Conservation (phyloP, 2,797 vertebrate species). For the Trematomus bernacchii region DNA sequence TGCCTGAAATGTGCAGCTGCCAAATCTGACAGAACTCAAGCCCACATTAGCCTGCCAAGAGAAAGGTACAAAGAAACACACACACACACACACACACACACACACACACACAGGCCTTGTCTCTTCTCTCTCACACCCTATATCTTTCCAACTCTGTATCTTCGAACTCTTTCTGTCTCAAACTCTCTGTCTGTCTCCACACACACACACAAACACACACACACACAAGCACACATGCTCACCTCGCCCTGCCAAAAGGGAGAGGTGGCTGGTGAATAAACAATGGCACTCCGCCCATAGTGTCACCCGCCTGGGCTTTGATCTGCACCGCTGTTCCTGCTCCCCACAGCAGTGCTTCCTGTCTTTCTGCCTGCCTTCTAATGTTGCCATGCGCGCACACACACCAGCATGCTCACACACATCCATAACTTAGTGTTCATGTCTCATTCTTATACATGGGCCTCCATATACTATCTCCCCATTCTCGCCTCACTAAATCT, state of each 20-base stretch:
- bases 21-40: slow-evolving; percentile 79
- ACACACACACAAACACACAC: slow-evolving; percentile 60
- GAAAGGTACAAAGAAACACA: slow-evolving; percentile 70
- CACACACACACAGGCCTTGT: slow-evolving; percentile 51
- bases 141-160: slow-evolving; percentile 69
- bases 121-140: slow-evolving; percentile 47
- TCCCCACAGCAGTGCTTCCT: slow-evolving; percentile 80
- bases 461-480: slow-evolving; percentile 46
- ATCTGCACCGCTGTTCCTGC: slow-evolving; percentile 80
- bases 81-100: slow-evolving; percentile 29
- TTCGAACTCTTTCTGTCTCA: slow-evolving; percentile 67
- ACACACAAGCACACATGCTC: slow-evolving; percentile 73
- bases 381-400: slow-evolving; percentile 35
- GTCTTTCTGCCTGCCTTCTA: slow-evolving; percentile 76
- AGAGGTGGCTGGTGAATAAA: slow-evolving; percentile 85
- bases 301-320: slow-evolving; percentile 84
- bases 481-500: slow-evolving; percentile 60
- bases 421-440: slow-evolving; percentile 55
- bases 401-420: slow-evolving; percentile 23
- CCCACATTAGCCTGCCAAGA: slow-evolving; percentile 80
- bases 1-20: slow-evolving; percentile 75
- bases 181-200: slow-evolving; percentile 64
- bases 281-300: slow-evolving; percentile 84
- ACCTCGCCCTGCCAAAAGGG: slow-evolving; percentile 82
- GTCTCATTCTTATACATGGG: slow-evolving; percentile 49